Evolutionary conservation across 2,113 vertebrate species (phyloP).

Genomic region (Panthera uncia): DNA sequence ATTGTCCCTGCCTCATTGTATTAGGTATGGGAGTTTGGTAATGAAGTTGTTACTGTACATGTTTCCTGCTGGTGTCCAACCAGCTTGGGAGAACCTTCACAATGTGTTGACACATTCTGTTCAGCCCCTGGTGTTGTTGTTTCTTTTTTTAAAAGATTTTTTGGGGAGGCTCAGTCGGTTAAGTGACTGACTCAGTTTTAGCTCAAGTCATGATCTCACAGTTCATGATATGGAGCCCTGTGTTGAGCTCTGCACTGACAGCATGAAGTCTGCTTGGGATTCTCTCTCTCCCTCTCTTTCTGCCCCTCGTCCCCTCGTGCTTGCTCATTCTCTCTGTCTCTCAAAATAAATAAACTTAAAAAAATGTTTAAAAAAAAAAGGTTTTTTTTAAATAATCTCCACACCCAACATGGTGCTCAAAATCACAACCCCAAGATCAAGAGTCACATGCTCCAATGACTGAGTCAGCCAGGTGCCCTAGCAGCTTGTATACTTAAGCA

Average conservation of each 20-base stretch:
- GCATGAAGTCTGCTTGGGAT: too few relatives aligned
- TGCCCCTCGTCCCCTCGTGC: too few relatives aligned
- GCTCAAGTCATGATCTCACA: too few relatives aligned
- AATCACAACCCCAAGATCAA: neutral
- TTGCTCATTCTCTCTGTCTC: too few relatives aligned
- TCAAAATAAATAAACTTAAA: too few relatives aligned
- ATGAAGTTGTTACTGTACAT: neutral
- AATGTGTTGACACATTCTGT: neutral
- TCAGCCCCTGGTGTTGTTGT: neutral
- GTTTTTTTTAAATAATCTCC: neutral
- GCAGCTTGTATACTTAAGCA: neutral
- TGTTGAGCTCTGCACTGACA: too few relatives aligned
- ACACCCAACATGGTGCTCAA: neutral
- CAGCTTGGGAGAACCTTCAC: neutral
- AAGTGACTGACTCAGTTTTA: too few relatives aligned
- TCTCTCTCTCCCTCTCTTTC: too few relatives aligned
- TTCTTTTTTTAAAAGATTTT: neutral
- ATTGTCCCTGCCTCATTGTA: neutral
- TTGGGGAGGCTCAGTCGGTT: too few relatives aligned
- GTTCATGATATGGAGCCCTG: too few relatives aligned
- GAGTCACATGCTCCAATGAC: neutral
- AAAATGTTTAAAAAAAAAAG: too few relatives aligned
- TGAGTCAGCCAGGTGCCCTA: neutral
- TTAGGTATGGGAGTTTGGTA: neutral
- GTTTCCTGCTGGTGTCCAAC: neutral